phyloP scores from a whole-genome alignment of 2,113 vertebrate genomes.

The Odobenus rosmarus region DNA sequence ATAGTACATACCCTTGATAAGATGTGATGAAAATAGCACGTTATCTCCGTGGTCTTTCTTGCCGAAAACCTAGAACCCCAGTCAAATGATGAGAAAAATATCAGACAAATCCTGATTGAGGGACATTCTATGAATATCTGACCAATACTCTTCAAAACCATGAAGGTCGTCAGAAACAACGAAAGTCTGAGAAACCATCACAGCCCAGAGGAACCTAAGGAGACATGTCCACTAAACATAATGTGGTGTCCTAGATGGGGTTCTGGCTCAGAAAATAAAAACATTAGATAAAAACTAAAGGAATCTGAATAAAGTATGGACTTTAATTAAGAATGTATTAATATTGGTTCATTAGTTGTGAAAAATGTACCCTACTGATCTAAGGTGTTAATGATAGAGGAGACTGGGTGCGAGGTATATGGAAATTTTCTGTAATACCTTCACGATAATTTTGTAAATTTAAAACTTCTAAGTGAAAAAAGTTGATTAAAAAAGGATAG shows the following conservation, averaged over 20 bases:
- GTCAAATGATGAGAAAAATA: not conserved
- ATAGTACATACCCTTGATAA: not conserved
- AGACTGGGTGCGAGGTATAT: not conserved
- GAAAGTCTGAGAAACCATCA: not conserved
- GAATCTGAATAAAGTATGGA: not conserved
- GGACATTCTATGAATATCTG: not conserved
- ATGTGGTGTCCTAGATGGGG: not conserved
- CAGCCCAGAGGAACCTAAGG: not conserved
- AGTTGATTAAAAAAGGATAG: not conserved
- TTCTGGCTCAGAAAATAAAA: not conserved
- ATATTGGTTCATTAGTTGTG: not conserved
- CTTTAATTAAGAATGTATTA: not conserved
- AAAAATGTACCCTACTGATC: not conserved
- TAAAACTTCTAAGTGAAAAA: constrained; percentile 21
- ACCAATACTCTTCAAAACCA: not conserved
- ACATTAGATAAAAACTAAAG: not conserved
- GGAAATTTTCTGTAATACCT: not conserved
- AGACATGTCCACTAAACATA: not conserved
- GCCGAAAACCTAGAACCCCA: not conserved
- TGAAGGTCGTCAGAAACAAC: not conserved
- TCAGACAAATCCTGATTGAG: not conserved
- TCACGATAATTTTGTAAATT: not conserved
- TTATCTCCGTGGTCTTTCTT: not conserved
- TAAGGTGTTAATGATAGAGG: not conserved
- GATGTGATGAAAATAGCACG: not conserved